These are phyloP conservation scores for Polymixis lichenea DNA, from an alignment of 2,888 invertebrate species.

Conservation along the genomic window DNA sequence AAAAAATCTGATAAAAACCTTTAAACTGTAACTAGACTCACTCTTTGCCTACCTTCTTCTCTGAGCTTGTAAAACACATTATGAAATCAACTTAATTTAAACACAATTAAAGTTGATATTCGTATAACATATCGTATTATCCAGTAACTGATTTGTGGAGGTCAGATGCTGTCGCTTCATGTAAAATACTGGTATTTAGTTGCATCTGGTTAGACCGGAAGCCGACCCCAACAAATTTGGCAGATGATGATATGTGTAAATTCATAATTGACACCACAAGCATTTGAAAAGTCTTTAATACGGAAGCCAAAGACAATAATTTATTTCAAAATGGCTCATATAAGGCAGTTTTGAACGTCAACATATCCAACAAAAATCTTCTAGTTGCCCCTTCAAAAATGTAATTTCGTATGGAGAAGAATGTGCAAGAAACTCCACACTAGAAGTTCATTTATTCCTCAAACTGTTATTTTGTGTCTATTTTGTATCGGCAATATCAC, in stretches of 20 bases:
- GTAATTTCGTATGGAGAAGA: background rate
- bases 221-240: too few relatives aligned
- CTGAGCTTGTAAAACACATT: too few relatives aligned
- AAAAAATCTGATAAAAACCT: background rate
- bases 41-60: background rate
- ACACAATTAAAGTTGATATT: background rate
- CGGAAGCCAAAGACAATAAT: background rate
- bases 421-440: background rate
- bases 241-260: too few relatives aligned
- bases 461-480: too few relatives aligned
- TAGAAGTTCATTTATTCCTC: too few relatives aligned
- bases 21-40: background rate
- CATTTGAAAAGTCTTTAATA: background rate
- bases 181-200: too few relatives aligned
- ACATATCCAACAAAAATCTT: background rate
- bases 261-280: background rate
- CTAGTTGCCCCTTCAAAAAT: background rate
- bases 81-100: background rate
- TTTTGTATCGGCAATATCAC: too few relatives aligned
- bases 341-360: background rate
- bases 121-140: background rate
- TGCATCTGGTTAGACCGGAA: too few relatives aligned
- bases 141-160: too few relatives aligned
- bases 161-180: too few relatives aligned
- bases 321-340: background rate